Base-by-base conservation (phyloP, 2,888 invertebrate genomes). In the Raillietiella orientalis region DNA sequence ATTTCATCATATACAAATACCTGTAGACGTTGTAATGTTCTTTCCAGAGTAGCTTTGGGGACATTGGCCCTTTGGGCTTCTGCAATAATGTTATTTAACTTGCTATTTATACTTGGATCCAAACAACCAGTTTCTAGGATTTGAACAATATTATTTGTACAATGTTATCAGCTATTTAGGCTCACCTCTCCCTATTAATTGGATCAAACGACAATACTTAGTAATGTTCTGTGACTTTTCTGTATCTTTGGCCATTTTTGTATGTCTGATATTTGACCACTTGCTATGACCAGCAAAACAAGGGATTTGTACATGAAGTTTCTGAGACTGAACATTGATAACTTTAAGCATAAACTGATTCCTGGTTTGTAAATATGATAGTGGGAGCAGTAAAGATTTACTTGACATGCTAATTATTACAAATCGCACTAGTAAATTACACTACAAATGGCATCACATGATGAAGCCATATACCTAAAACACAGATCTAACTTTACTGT, bases 201-300 rank as follows among this genome's bases (percentile, higher is more conserved):
- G 55, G 32, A 70, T 59, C 39, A 54, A 50, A 14, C 52, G 42
- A 1, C 50, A 31, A 4, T 59, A 39, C 37, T 46, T 52, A 1
- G 41, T 39, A 33, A 59, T 58, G 3, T 54, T 28, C 3, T 32
- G 17, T 1, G 54, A 38, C 37, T 49, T 55, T 38, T 59, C 46
- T 0, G 41, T 43, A 46, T 71, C 70, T 36, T 64, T 62, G 5
- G 50, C 45, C 1, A 51, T 57, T 45, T 71, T 71, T 3, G 48
- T 55, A 35, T 67, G 66, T 31, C 50, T 55, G 16, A 70, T 69
- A 41, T 71, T 71, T 14, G 58, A 54, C 69, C 69, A 70, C 47
- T 70, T 69, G 24, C 61, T 63, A 40, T 70, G 70, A 1, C 70
- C 70, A 2, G 67, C 66, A 33, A 37, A 17, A n/a, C 19, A 17